Evolutionary conservation across 2,797 vertebrate genomes (phyloP), one percentile per base, ranked within the genome.

Genomic region (Hemibagrus guttatus): DNA sequence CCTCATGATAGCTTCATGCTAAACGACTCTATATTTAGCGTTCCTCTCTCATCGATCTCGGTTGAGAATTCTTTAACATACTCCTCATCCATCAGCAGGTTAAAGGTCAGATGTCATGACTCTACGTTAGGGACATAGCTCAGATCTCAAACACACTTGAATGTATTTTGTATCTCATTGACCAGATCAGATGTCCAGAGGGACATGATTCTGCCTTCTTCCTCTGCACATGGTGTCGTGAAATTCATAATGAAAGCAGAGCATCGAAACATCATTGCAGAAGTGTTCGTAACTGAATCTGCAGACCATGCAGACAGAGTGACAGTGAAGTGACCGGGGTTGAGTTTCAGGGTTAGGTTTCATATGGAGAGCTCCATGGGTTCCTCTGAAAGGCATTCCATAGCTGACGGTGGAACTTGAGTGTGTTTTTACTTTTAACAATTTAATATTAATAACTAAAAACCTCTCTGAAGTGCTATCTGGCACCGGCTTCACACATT

Each of bases 181-280:
- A 28, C 35, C 35, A 39, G 35, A 31, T 54, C 28, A 78, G 49
- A 21, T 31, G 52, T 35, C 21, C 75, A 58, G 17, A 21, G 8
- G 54, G 52, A 35, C 17, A 1, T 39, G n/a, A 78, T 39, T 39
- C 31, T 26, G 31, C 56, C 56, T 59, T 3, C 31, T 59, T 59
- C 54, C 52, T 78, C 74, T 31, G n/a, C 49, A 28, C 28, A 17
- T 35, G 49, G 54, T 54, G 9, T 31, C 7, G 52, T 35, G 54
- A 79, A 35, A 79, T 39, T 39, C 76, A 79, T 39, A 39, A 79
- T 59, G 76, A 79, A 79, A 79, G 75, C 13, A 58, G 3, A 2
- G 2, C 28, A 79, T 59, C 59, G 76, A 80, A 80, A 80, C 54
- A 39, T 7, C 31, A 3, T 14, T 61, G 31, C 76, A 80, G 31